phyloP scores from a whole-genome alignment of 2,797 vertebrate genomes.

The Aldrovandia affinis region DNA sequence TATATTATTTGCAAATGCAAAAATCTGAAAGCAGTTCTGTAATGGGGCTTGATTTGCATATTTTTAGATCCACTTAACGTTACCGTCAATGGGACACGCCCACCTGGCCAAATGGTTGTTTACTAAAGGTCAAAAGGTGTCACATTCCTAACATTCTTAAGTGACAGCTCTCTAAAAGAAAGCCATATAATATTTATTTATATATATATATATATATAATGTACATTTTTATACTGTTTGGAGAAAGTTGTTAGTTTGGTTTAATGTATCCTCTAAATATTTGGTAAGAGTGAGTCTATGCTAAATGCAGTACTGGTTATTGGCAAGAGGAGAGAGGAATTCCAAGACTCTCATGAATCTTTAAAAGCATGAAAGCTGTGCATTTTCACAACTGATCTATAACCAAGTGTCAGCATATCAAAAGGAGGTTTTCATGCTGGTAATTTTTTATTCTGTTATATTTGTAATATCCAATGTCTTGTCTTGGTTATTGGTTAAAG shows the following conservation, averaged over 20 bases:
- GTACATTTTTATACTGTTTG: too few relatives aligned
- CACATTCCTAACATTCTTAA: too few relatives aligned
- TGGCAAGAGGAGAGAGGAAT: background rate
- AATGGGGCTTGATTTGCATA: too few relatives aligned
- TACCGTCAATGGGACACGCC: too few relatives aligned
- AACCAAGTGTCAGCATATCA: background rate
- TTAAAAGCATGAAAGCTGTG: background rate
- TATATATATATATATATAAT: too few relatives aligned
- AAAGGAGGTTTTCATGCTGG: background rate
- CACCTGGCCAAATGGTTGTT: too few relatives aligned
- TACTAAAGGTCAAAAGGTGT: too few relatives aligned
- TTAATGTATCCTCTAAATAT: background rate
- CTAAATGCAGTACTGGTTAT: background rate
- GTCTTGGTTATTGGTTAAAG: background rate
- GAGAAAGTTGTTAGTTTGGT: background rate
- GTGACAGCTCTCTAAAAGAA: too few relatives aligned
- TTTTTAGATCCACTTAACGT: too few relatives aligned
- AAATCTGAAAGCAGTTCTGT: too few relatives aligned
- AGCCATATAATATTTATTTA: too few relatives aligned
- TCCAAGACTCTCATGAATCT: background rate
- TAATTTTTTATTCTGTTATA: background rate
- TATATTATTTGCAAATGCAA: too few relatives aligned
- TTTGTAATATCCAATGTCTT: background rate
- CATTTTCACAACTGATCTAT: background rate
- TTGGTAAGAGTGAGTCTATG: background rate